Evolutionary conservation across 23 tunicate species (phyloP).

Genomic region (Trididemnum nubilum): DNA sequence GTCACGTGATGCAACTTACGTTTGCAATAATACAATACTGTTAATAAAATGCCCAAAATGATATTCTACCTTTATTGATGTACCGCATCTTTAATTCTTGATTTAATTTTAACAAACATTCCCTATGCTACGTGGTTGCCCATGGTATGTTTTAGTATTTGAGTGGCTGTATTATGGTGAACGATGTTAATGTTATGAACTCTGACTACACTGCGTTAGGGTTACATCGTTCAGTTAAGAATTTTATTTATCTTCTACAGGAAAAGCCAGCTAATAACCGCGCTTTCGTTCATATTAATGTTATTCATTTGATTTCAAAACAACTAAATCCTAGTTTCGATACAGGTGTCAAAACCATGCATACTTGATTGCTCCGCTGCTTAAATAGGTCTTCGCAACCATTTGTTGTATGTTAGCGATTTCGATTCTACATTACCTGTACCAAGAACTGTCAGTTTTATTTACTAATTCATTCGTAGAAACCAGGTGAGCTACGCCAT

Average conservation of each 20-base stretch:
- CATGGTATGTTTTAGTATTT: constrained; percentile 11
- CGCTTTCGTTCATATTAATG: constrained; percentile 4
- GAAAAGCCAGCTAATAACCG: constrained; percentile 15
- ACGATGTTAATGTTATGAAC: constrained; percentile 21
- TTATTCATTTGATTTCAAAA: constrained; percentile 7
- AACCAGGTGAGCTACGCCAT: too few relatives aligned
- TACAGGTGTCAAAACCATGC: constrained; percentile 18
- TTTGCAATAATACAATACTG: constrained; percentile 17
- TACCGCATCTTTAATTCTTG: constrained; percentile 3
- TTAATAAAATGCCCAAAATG: constrained; percentile 15
- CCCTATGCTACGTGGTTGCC: constrained; percentile 7
- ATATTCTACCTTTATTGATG: constrained; percentile 1
- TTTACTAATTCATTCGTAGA: too few relatives aligned
- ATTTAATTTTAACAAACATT: constrained; percentile 9
- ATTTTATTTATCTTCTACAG: constrained; percentile 14
- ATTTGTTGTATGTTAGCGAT: constrained; percentile 12
- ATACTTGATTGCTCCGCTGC: constrained; percentile 27
- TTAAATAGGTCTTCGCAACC: constrained; percentile 16
- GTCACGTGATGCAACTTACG: constrained; percentile 19
- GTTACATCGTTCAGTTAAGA: constrained; percentile 12
- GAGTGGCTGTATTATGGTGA: constrained; percentile 20
- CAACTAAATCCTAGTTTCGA: constrained; percentile 20
- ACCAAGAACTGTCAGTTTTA: too few relatives aligned
- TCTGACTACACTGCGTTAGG: constrained; percentile 22
- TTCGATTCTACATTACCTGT: constrained; percentile 18